A percentile compares a stretch with the other conserved stretches of the same genome.
These are phyloP conservation scores for Oreochromis tanganicae DNA, from an alignment of 2,113 vertebrate species.

Conservation along the genomic window DNA sequence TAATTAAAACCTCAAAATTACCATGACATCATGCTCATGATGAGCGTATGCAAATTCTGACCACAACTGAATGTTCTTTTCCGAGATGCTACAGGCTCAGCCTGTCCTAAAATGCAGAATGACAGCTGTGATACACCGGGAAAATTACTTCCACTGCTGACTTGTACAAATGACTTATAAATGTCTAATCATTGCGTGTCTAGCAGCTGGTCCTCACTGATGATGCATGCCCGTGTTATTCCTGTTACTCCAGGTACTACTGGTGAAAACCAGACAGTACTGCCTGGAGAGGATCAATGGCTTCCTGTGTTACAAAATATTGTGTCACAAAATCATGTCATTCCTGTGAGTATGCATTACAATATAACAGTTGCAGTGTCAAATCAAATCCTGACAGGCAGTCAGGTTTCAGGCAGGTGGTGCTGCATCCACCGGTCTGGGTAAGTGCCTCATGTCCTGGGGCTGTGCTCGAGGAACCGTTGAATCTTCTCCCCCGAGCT, in stretches of 20 bases:
- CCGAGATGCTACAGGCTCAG: neutral
- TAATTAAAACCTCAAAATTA: neutral
- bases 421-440: slow-evolving; percentile 1
- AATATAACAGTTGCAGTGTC: neutral
- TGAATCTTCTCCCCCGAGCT: neutral
- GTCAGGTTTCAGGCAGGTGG: slow-evolving; percentile 16
- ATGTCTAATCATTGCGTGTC: neutral
- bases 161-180: neutral
- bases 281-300: neutral
- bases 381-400: neutral
- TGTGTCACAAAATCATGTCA: neutral
- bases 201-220: neutral
- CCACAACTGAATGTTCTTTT: neutral
- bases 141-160: neutral
- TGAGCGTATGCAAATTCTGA: neutral
- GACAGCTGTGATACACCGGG: neutral
- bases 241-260: neutral
- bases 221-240: neutral
- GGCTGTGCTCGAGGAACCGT: neutral
- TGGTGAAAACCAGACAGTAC: neutral
- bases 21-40: neutral
- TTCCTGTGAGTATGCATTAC: neutral
- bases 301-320: neutral
- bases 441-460: neutral
- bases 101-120: neutral